Evolutionary conservation across 2,113 vertebrate species (phyloP).

Genomic region (Phaetusa simplex): DNA sequence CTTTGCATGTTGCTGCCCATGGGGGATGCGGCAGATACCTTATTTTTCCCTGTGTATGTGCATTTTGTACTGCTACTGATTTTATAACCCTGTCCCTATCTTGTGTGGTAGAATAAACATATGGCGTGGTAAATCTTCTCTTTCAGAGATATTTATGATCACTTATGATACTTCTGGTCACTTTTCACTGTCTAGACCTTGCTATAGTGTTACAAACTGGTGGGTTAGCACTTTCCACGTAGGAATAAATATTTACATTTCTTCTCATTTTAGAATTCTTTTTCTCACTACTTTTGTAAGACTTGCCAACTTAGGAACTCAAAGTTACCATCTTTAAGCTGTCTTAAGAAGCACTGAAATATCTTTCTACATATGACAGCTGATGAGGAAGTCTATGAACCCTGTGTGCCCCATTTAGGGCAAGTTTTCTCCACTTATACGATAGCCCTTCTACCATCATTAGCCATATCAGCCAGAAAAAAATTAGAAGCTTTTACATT

Average conservation of each 20-base stretch:
- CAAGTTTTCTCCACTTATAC: background rate
- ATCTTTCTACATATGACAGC: background rate
- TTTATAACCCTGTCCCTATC: background rate
- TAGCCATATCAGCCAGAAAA: background rate
- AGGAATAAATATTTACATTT: background rate
- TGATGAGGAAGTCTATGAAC: background rate
- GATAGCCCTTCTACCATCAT: background rate
- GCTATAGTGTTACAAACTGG: background rate
- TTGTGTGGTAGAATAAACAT: background rate
- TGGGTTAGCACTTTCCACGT: background rate
- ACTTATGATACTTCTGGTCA: background rate
- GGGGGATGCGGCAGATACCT: background rate
- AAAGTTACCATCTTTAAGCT: background rate
- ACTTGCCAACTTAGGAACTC: background rate
- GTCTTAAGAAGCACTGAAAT: background rate
- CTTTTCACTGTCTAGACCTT: background rate
- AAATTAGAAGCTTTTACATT: background rate
- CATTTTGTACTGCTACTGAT: background rate
- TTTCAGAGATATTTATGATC: background rate
- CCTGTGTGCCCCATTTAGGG: accelerated
- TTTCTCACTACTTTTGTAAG: background rate
- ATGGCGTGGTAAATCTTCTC: background rate
- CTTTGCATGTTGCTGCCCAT: background rate
- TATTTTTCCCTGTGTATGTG: background rate
- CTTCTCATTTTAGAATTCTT: background rate